Evolutionary conservation across 2,113 vertebrate species (phyloP), one percentile per base, ranked within the genome.

Genomic region (Serilophus lunatus): DNA sequence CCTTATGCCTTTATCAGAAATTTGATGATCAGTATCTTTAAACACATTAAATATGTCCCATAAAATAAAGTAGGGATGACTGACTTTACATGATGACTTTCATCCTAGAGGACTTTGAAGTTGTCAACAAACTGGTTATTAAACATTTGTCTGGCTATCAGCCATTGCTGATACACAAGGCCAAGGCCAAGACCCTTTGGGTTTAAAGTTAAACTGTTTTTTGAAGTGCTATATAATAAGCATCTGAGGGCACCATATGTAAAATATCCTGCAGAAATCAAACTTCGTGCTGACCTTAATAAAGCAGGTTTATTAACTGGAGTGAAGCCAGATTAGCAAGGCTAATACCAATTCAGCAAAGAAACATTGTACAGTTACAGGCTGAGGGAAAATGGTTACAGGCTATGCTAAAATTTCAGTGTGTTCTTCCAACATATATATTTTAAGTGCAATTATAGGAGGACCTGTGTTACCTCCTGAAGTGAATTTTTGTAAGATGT

Each of bases 111-210:
- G 56, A 91, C 81, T 92, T 82, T 68, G 76, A 96, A 87, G 71
- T 33, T 64, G 71, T 92, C 82, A 90, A 51, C 72, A 80, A 92
- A 81, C 29, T 44, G 82, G 15, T 92, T 80, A 93, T 88, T 94
- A 78, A 91, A 68, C 66, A 76, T 71, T 54, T 95, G 63, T 44
- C 51, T 82, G 92, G 42, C 80, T 74, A 26, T 86, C 83, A 69
- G 70, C 78, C 59, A 70, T 49, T 82, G 53, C 79, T 95, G 81
- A 64, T 79, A 92, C 0, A 3, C 24, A 65, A 71, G 92, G 77
- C 84, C 84, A 70, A 84, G 47, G 66, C 66, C 60, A 92, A 89
- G 65, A 66, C 47, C 35, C 74, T 83, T 83, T 23, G 47, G 29
- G 17, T 81, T 81, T 40, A 89, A 92, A 79, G n/a, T 31, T 60